These are phyloP conservation scores for crab-eating macaque (Macaca fascicularis) DNA, from an alignment of 2,113 vertebrate genomes.

Conservation along the genomic window T2T-MFA8v1.1 NC_088384.1:112922501-112923000, in stretches of 20 bases:
- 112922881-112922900: neutral
- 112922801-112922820: neutral
- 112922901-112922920: neutral
- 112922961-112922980: neutral
- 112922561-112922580: neutral
- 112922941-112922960: neutral
- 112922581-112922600: neutral
- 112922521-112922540: neutral
- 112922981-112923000: accelerated
- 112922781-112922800: neutral
- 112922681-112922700: neutral
- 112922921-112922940: no score
- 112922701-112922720: neutral
- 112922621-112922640: neutral
- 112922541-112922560: neutral
- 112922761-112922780: neutral
- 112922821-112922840: no score
- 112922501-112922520: no score
- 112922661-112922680: neutral
- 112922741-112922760: neutral
- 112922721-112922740: neutral
- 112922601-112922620: neutral
- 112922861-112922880: neutral
- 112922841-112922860: no score
- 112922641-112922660: neutral